These are phyloP conservation scores for Sturnira hondurensis DNA, from an alignment of 2,113 vertebrate species.

Conservation along the genomic window DNA sequence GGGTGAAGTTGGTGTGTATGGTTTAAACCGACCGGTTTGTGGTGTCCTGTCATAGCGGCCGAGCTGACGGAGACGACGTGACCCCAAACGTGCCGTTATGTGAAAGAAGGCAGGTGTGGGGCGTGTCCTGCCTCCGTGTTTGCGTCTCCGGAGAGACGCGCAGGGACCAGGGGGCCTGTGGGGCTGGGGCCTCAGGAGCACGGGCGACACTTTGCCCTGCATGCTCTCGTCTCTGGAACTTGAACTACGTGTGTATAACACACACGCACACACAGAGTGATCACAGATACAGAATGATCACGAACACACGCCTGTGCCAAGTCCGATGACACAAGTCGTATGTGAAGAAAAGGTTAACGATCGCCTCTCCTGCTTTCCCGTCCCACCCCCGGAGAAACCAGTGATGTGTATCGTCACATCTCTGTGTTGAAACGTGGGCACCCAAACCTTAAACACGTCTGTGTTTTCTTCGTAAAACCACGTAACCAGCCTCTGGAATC, in stretches of 20 bases:
- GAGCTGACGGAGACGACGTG: background rate
- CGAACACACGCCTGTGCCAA: background rate
- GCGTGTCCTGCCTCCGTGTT: background rate
- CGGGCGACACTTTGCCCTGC: no score
- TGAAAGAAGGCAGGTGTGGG: background rate
- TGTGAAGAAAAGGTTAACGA: background rate
- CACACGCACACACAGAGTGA: background rate
- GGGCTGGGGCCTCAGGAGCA: background rate
- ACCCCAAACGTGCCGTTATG: background rate
- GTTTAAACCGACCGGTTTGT: background rate
- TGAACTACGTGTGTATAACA: background rate
- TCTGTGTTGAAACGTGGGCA: background rate
- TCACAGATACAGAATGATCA: background rate
- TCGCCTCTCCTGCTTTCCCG: background rate
- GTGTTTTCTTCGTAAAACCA: background rate
- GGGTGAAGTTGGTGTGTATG: background rate
- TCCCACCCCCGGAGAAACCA: background rate
- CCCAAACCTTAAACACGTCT: background rate
- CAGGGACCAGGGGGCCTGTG: background rate
- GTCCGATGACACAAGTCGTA: background rate
- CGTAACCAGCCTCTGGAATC: background rate
- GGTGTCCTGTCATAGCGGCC: background rate
- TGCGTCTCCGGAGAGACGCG: background rate
- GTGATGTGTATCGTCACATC: background rate
- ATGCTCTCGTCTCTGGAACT: background rate